These are phyloP conservation scores for Uromys caudimaculatus DNA, from an alignment of 2,797 vertebrate genomes.

Conservation along the genomic window DNA sequence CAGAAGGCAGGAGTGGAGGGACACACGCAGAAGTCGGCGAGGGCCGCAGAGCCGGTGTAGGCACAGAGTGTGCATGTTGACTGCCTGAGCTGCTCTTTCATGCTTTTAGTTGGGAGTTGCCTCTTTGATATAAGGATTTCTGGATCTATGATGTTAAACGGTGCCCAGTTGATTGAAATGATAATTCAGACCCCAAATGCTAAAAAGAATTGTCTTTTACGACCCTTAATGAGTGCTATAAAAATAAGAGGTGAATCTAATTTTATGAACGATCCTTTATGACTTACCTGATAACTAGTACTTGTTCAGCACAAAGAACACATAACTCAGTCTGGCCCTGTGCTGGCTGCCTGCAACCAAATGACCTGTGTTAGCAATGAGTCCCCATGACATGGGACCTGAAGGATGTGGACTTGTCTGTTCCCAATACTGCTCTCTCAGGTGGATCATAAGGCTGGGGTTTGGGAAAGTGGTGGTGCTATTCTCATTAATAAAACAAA, in stretches of 20 bases:
- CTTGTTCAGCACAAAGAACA: constrained; percentile 58
- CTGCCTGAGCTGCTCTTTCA: neutral
- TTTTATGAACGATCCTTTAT: constrained; percentile 81
- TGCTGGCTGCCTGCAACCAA: neutral
- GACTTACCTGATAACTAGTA: constrained; percentile 76
- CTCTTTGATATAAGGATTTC: constrained; percentile 60
- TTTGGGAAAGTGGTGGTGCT: neutral
- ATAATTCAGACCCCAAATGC: constrained; percentile 74
- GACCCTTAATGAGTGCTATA: constrained; percentile 78
- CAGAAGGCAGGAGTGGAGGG: neutral
- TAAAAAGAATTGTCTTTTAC: constrained; percentile 75
- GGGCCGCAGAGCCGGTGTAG: rapidly evolving
- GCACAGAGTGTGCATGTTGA: rapidly evolving
- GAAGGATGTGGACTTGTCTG: neutral
- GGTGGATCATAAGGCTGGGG: neutral
- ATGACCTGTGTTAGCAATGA: neutral
- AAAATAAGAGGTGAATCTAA: constrained; percentile 78
- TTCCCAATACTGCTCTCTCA: neutral
- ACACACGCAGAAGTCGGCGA: rapidly evolving
- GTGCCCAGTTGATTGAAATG: constrained; percentile 73
- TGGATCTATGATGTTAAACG: constrained; percentile 64
- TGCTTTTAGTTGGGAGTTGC: neutral
- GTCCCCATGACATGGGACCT: neutral
- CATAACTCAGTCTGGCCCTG: constrained; percentile 66
- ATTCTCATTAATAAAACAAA: neutral